Evolutionary conservation across 2,113 vertebrate species (phyloP).

Genomic region (Trematomus loennbergii): DNA sequence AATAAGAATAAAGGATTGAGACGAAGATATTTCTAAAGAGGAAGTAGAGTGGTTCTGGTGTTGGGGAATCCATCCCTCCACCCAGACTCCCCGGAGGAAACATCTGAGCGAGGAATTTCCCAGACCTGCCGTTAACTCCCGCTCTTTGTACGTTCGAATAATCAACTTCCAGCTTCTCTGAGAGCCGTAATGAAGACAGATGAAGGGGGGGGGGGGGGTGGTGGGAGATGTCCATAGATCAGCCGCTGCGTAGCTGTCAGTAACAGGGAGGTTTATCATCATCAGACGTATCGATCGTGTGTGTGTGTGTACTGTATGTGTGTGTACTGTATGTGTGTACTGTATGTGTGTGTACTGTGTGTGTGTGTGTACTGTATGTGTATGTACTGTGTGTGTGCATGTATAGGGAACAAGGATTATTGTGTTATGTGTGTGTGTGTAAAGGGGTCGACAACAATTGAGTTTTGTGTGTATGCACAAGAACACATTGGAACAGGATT

Average conservation of each 20-base stretch:
- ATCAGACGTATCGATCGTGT: conserved; percentile 59
- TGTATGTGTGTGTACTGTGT: no score
- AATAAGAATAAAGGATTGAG: not conserved
- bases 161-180: conserved; percentile 60
- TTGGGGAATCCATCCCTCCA: conserved; percentile 33
- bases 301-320: not conserved
- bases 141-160: conserved; percentile 44
- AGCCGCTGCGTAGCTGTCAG: conserved; percentile 30
- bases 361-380: no score
- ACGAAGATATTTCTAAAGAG: not conserved
- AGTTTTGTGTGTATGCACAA: no score
- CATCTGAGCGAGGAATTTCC: conserved; percentile 39
- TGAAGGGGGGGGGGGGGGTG: conserved; percentile 26
- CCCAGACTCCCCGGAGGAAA: conserved; percentile 36
- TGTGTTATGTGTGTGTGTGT: not conserved
- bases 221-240: conserved; percentile 46
- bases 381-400: no score
- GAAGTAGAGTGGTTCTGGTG: not conserved
- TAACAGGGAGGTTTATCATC: conserved; percentile 37
- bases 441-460: no score
- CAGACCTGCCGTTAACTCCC: conserved; percentile 36
- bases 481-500: no score
- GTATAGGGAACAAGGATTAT: not conserved
- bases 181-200: conserved; percentile 66
- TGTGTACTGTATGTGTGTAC: no score